Conservation (phyloP, 2,797 vertebrate species). For the Florisuga fusca region DNA sequence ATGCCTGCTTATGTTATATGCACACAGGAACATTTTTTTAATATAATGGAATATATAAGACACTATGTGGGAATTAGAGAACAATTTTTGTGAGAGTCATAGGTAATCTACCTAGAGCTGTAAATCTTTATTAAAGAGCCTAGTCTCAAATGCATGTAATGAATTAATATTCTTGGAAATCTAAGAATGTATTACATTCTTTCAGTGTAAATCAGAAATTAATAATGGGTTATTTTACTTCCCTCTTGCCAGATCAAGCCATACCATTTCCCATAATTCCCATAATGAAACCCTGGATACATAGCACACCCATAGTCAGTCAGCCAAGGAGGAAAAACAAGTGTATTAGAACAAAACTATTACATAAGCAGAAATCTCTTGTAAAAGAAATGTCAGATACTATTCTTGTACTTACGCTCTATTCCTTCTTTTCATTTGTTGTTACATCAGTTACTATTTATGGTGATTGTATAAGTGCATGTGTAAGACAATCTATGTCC, state of each 20-base stretch:
- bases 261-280: slow-evolving; percentile 55
- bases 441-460: not conserved
- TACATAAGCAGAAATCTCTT: not conserved
- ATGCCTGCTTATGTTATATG: not conserved
- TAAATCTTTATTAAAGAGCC: slow-evolving; percentile 47
- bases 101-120: slow-evolving; percentile 56
- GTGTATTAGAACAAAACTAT: not conserved
- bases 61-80: not conserved
- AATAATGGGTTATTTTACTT: slow-evolving; percentile 61
- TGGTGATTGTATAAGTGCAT: not conserved
- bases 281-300: slow-evolving; percentile 57
- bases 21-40: not conserved
- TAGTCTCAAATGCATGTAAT: slow-evolving; percentile 33
- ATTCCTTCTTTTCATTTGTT: not conserved
- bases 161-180: slow-evolving; percentile 71
- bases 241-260: slow-evolving; percentile 55
- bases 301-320: not conserved
- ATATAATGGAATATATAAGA: slow-evolving; percentile 44
- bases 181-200: slow-evolving; percentile 56
- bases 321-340: not conserved
- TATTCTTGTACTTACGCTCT: not conserved
- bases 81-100: slow-evolving; percentile 51
- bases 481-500: not conserved
- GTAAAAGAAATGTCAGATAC: not conserved
- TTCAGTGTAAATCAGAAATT: slow-evolving; percentile 52